Conservation (phyloP, 2,113 vertebrate species). For the Periophthalmus modestus region DNA sequence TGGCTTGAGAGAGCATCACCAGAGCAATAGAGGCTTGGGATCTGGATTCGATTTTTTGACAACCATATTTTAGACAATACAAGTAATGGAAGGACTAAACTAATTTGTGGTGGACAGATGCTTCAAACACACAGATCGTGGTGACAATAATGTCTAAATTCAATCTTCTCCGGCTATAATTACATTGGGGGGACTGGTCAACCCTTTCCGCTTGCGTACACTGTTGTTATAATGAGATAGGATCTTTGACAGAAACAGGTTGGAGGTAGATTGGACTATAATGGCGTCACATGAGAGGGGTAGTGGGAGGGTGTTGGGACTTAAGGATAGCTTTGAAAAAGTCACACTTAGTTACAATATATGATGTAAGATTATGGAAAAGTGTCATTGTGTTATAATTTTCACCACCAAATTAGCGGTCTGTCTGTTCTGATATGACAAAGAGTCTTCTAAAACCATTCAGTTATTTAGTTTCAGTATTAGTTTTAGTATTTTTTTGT, state of each 20-base stretch:
- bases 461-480: too few relatives aligned
- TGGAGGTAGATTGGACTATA: constrained; percentile 15
- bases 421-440: too few relatives aligned
- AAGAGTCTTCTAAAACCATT: too few relatives aligned
- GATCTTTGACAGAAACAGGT: constrained; percentile 45
- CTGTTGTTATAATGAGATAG: constrained; percentile 39
- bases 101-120: constrained; percentile 52
- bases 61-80: constrained; percentile 23
- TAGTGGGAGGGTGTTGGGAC: background rate
- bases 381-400: background rate
- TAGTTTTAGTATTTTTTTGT: too few relatives aligned
- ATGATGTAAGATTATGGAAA: background rate
- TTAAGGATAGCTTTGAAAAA: background rate
- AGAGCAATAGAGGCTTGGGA: background rate
- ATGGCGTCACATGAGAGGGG: constrained; percentile 24
- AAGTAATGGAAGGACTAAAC: constrained; percentile 48
- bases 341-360: too few relatives aligned
- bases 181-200: constrained; percentile 48
- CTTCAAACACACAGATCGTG: constrained; percentile 38
- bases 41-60: background rate
- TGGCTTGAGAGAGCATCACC: too few relatives aligned
- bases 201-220: constrained; percentile 39
- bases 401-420: too few relatives aligned
- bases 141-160: constrained; percentile 61
- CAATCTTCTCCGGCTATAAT: constrained; percentile 58